These are phyloP conservation scores for Tortricodes alternella DNA, from an alignment of 2,888 invertebrate species.

Conservation along the genomic window DNA sequence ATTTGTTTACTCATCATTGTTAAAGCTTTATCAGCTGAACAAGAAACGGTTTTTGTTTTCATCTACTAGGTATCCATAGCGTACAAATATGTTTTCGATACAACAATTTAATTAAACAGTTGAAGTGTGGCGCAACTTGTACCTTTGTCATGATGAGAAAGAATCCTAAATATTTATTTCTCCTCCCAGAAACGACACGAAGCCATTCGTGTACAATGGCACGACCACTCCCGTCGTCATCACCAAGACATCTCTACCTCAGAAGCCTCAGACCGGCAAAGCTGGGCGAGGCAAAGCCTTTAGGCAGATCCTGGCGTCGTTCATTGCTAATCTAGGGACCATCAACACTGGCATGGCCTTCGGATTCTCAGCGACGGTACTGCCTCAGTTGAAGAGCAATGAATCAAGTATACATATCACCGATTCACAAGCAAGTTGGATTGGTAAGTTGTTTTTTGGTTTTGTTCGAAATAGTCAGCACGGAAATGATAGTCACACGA, in stretches of 20 bases:
- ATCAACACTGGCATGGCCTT: conserved; percentile 88
- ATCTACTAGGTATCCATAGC: too few relatives aligned
- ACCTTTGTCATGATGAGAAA: too few relatives aligned
- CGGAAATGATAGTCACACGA: too few relatives aligned
- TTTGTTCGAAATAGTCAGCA: too few relatives aligned
- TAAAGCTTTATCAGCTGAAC: neutral
- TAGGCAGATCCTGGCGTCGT: conserved; percentile 83
- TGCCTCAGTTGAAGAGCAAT: conserved; percentile 81
- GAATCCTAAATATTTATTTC: conserved; percentile 7
- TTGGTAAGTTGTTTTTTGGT: conserved; percentile 84
- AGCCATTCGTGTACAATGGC: conserved; percentile 71
- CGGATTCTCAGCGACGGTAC: conserved; percentile 86
- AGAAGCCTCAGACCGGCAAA: conserved; percentile 50
- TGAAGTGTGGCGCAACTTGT: too few relatives aligned
- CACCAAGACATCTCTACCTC: conserved; percentile 48
- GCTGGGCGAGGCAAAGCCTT: conserved; percentile 72
- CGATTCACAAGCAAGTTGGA: conserved; percentile 85
- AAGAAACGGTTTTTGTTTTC: too few relatives aligned
- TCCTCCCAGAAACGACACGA: conserved; percentile 62
- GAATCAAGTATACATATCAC: conserved; percentile 79
- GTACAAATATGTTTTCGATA: too few relatives aligned
- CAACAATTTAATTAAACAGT: too few relatives aligned
- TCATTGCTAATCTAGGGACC: conserved; percentile 86
- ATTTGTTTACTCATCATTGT: conserved; percentile 1
- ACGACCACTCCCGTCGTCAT: conserved; percentile 46